Evolutionary conservation across 2,797 vertebrate genomes (phyloP), one percentile per base, ranked within the genome.

Genomic region (Eptatretus atami): DNA sequence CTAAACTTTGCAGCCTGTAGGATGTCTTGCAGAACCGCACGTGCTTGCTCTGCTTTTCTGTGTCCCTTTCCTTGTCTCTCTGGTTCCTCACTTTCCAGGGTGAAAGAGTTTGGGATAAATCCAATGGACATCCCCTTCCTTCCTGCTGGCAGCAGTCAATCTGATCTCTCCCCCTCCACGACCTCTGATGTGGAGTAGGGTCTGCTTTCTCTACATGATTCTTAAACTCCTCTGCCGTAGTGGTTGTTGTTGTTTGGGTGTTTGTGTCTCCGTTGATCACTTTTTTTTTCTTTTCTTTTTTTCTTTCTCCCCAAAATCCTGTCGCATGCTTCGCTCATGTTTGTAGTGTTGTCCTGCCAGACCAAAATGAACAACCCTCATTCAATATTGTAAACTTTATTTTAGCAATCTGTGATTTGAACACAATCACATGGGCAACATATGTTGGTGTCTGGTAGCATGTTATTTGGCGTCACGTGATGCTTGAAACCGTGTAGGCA

Each of bases 91-190:
- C 31, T 44, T 44, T 44, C 25, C 81, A 95, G 90, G 80, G 90
- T 95, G 69, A 93, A 93, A 78, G 87, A 92, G 78, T 92, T 90
- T 77, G 86, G 86, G 74, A 94, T 94, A 72, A 93, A 85, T 75
- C 87, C 87, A 63, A 92, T 86, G 66, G 86, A 94, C 75, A 94
- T 94, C 72, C 87, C 87, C 75, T 94, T 94, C 81, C 78, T 81
- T 67, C 86, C 92, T 80, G 78, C 81, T 64, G 80, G 83, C 70
- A 79, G 82, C 68, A 77, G 80, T 69, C 84, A 82, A 72, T 79
- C 83, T 64, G 85, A 92, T 70, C 81, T 86, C 70, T 94, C 85
- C 69, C 86, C 87, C 68, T 80, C 86, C 72, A 86, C 85, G 69
- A 85, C 86, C 68, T 80, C 86, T 72, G 86, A 82, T 53, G 53